phyloP scores from a whole-genome alignment of 2,888 invertebrate species.

The Trissolcus brochymenae region DNA sequence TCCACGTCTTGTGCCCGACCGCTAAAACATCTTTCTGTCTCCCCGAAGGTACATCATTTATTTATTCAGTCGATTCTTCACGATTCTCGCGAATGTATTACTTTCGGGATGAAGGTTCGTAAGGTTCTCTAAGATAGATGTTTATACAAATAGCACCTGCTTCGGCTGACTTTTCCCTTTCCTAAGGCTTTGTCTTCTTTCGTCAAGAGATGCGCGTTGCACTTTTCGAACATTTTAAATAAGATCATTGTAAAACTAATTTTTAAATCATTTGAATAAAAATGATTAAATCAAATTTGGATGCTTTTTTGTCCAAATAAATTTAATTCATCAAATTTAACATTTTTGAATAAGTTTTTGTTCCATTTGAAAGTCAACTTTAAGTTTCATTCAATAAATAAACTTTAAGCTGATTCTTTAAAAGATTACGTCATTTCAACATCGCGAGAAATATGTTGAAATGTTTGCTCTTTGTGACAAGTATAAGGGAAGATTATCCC shows the following conservation, averaged over 20 bases:
- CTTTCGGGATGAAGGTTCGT: slow-evolving; percentile 46
- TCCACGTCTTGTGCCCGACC: slow-evolving; percentile 21
- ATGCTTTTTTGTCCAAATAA: no score
- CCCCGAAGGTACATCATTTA: slow-evolving; percentile 46
- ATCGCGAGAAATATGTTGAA: no score
- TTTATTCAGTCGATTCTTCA: slow-evolving; percentile 46
- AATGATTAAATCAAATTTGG: no score
- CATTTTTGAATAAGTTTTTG: no score
- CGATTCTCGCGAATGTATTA: slow-evolving; percentile 47
- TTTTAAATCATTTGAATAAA: no score
- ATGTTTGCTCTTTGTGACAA: neutral
- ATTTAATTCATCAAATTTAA: no score
- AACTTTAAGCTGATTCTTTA: slow-evolving; percentile 1
- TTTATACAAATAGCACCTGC: slow-evolving; percentile 48
- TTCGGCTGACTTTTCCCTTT: slow-evolving; percentile 8
- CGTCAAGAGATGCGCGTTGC: no score
- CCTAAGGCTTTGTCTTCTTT: neutral
- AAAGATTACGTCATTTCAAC: no score
- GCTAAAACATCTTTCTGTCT: slow-evolving; percentile 32
- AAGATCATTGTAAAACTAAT: no score
- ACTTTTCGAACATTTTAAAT: slow-evolving; percentile 1
- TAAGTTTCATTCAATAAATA: no score
- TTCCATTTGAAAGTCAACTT: no score
- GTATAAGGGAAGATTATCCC: no score
- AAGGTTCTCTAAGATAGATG: slow-evolving; percentile 16